These are phyloP conservation scores for Anser brachyrhynchus DNA, from an alignment of 2,113 vertebrate species.

Conservation along the genomic window DNA sequence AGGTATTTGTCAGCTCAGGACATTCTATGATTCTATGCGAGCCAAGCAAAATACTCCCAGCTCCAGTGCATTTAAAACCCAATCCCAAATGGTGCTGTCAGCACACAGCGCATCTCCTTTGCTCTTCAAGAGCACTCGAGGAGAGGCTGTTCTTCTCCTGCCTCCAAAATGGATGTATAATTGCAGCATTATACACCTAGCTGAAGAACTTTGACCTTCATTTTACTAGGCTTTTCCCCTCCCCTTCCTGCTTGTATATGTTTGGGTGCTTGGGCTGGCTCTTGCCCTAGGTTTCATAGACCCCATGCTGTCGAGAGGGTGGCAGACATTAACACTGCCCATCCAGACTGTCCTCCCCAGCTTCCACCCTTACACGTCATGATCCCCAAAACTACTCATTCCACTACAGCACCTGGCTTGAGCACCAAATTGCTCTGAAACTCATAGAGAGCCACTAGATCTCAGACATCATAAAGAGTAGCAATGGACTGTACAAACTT, in stretches of 20 bases:
- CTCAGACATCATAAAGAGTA: neutral
- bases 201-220: neutral
- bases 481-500: neutral
- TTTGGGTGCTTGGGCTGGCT: neutral
- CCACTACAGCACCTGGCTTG: fast-evolving
- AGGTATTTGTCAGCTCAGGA: no score
- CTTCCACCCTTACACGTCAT: neutral
- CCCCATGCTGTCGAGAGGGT: neutral
- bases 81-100: fast-evolving
- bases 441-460: fast-evolving
- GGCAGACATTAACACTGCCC: no score
- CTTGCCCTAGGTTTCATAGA: neutral
- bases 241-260: neutral
- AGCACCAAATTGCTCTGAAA: neutral
- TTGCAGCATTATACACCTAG: fast-evolving
- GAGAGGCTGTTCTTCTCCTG: neutral
- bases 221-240: neutral
- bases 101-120: fast-evolving
- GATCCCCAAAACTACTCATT: fast-evolving
- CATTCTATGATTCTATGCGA: no score
- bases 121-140: neutral
- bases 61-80: neutral
- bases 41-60: neutral
- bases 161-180: fast-evolving
- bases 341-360: neutral